Conservation (phyloP, 2,888 invertebrate species). For the Erannis defoliaria region DNA sequence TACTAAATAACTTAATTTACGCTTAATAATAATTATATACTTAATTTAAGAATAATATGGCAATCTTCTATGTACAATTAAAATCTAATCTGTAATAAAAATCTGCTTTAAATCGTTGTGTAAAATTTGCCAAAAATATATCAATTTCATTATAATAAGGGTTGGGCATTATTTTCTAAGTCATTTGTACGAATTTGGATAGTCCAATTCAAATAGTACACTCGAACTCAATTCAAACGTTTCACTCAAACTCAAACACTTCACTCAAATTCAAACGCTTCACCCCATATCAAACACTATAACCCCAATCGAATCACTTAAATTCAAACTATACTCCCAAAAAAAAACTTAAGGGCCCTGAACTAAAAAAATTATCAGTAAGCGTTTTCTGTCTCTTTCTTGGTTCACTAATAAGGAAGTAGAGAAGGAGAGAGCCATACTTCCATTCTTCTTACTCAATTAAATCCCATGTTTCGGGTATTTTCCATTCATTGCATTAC, state of each 20-base stretch:
- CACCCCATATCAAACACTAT: not conserved
- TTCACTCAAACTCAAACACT: not conserved
- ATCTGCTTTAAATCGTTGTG: constrained; percentile 1
- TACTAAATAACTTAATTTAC: constrained; percentile 37
- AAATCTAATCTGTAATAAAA: constrained; percentile 28
- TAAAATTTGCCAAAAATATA: constrained; percentile 16
- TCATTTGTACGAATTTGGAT: not conserved
- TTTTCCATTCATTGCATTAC: too few relatives aligned
- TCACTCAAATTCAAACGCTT: not conserved
- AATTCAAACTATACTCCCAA: not conserved
- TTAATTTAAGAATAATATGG: constrained; percentile 42
- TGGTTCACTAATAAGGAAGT: too few relatives aligned
- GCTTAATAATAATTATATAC: too few relatives aligned
- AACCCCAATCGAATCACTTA: not conserved
- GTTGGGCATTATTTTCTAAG: not conserved
- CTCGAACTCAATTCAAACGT: not conserved
- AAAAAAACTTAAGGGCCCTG: not conserved
- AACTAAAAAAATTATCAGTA: too few relatives aligned
- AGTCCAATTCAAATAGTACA: not conserved
- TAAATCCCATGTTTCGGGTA: too few relatives aligned
- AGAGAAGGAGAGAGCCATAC: too few relatives aligned
- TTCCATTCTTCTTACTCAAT: too few relatives aligned
- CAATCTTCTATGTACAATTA: constrained; percentile 43
- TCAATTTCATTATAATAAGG: constrained; percentile 7
- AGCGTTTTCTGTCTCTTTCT: too few relatives aligned